These are phyloP conservation scores for Etia nguti DNA, from an alignment of 2,113 vertebrate species.

Conservation along the genomic window DNA sequence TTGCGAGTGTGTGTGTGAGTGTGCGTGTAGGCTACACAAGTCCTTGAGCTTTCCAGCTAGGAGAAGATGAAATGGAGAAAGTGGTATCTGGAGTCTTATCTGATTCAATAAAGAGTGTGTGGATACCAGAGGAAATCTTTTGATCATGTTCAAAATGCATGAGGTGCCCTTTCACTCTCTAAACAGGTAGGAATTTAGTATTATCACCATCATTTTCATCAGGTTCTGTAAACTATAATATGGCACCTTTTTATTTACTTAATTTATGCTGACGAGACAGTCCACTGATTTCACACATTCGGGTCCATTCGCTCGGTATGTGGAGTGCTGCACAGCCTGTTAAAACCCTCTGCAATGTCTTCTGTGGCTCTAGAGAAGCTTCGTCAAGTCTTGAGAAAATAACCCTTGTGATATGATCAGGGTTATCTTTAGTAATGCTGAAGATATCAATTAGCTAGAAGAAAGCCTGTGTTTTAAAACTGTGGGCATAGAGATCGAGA, in stretches of 20 bases:
- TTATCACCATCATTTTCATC: neutral
- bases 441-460: neutral
- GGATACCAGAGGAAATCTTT: constrained; percentile 22
- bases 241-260: neutral
- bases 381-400: neutral
- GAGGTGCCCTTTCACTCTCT: neutral
- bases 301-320: neutral
- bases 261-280: neutral
- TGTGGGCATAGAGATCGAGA: neutral
- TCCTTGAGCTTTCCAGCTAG: constrained; percentile 34
- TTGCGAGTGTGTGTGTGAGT: constrained; percentile 2
- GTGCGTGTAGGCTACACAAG: constrained; percentile 40
- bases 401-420: neutral
- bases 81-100: constrained; percentile 43
- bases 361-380: neutral
- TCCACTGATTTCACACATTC: neutral
- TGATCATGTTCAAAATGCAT: constrained; percentile 9
- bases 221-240: neutral
- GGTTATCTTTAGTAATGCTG: neutral
- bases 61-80: constrained; percentile 45
- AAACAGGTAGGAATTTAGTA: neutral
- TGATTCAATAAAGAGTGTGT: constrained; percentile 39
- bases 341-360: neutral
- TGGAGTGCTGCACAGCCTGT: neutral
- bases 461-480: neutral